Conservation (phyloP, 2,113 vertebrate genomes). For the Egretta garzetta region DNA sequence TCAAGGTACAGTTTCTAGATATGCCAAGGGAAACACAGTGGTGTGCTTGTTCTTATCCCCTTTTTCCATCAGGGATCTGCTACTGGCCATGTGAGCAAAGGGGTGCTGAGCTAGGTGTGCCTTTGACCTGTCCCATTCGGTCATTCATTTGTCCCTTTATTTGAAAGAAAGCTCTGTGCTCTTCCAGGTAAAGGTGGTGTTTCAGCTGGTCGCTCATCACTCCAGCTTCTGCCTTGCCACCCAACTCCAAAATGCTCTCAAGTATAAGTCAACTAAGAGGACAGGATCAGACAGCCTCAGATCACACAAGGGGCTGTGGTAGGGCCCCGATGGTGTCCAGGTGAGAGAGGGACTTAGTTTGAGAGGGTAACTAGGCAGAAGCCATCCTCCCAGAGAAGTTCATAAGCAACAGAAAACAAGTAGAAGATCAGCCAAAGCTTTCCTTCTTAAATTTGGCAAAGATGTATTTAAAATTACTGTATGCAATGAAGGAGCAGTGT, state of each 20-base stretch:
- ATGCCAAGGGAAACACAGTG: not conserved
- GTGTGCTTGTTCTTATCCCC: not conserved
- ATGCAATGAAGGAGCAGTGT: not conserved
- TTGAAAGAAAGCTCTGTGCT: not conserved
- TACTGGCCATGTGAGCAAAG: not conserved
- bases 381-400: not conserved
- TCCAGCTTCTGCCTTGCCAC: not conserved
- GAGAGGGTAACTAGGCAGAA: conserved; percentile 8
- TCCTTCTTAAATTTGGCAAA: not conserved
- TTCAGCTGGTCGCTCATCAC: not conserved
- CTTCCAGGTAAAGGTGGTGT: not conserved
- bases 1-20: not conserved
- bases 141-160: not conserved
- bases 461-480: not conserved
- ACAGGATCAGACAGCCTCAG: not conserved
- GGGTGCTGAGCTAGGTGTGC: not conserved
- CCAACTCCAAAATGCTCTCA: not conserved
- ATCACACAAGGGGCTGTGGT: not conserved
- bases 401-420: not conserved
- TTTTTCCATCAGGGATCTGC: not conserved
- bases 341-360: not conserved
- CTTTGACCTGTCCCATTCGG: not conserved
- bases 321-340: not conserved
- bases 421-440: not conserved
- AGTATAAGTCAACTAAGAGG: not conserved